Conservation (phyloP, 35 echinoderm and acorn worm genomes). For the Eucidaris tribuloides region DNA sequence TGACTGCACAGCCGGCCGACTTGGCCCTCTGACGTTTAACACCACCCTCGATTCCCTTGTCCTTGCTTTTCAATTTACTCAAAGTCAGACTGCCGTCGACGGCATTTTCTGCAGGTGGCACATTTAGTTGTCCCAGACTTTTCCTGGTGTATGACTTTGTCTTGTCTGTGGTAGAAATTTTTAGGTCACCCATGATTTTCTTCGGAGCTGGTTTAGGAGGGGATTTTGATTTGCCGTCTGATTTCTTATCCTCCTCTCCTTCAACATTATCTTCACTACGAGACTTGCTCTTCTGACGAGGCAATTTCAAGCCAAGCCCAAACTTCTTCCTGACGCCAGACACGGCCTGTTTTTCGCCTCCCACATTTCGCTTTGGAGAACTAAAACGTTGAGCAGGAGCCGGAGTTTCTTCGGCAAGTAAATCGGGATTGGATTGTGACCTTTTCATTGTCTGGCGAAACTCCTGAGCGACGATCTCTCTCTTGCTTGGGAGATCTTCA, state of each 20-base stretch:
- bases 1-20: background rate
- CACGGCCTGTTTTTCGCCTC: slow-evolving; percentile 5
- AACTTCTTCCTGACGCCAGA: slow-evolving; percentile 12
- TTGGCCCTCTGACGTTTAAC: background rate
- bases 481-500: background rate
- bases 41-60: background rate
- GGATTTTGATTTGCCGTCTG: background rate
- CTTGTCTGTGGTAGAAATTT: slow-evolving; percentile 8
- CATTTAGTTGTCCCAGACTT: background rate
- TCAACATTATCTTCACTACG: background rate
- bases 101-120: background rate
- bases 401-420: slow-evolving; percentile 4
- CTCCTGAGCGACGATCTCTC: background rate
- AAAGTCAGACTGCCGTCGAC: background rate
- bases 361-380: background rate
- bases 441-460: background rate
- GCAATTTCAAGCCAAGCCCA: slow-evolving; percentile 25
- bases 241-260: background rate
- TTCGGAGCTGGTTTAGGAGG: background rate
- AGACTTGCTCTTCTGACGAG: slow-evolving; percentile 21
- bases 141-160: slow-evolving; percentile 11
- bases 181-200: slow-evolving; percentile 11
- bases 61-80: too few species aligned
- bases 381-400: background rate
- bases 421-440: slow-evolving; percentile 39